Evolutionary conservation across 2,888 invertebrate genomes (phyloP).

Genomic region (Orgyia antiqua): DNA sequence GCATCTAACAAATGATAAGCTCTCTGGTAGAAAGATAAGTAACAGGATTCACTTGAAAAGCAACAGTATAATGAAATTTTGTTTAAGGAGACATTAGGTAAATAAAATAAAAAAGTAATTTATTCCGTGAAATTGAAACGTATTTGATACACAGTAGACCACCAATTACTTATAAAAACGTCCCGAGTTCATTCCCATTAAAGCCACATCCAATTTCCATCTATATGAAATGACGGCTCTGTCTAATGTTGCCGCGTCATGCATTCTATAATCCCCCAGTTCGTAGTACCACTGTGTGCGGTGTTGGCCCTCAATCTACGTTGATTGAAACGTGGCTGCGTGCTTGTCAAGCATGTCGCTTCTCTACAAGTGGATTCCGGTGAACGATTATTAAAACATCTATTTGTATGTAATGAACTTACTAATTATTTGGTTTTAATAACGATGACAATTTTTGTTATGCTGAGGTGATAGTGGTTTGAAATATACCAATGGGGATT

Average conservation of each 20-base stretch:
- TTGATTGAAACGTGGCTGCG: conserved; percentile 64
- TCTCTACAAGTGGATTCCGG: conserved; percentile 21
- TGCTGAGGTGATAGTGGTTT: no score
- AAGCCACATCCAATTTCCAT: conserved; percentile 57
- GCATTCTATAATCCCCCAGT: conserved; percentile 54
- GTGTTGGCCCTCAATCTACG: conserved; percentile 50
- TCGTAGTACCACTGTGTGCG: conserved; percentile 31
- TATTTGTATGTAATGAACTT: no score
- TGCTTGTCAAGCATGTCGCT: conserved; percentile 53
- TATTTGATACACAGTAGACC: conserved; percentile 17
- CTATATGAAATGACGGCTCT: conserved; percentile 51
- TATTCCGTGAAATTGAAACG: conserved; percentile 11
- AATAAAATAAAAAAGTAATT: conserved; percentile 6
- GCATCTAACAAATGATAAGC: no score
- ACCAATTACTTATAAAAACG: conserved; percentile 43
- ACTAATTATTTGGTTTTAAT: no score
- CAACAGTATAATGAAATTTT: no score
- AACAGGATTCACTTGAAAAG: no score
- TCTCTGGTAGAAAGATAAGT: no score
- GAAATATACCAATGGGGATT: no score
- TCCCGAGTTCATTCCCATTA: conserved; percentile 41
- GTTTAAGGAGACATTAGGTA: background rate
- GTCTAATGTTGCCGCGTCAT: conserved; percentile 66
- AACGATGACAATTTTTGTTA: no score
- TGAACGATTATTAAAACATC: conserved; percentile 13